phyloP scores from a whole-genome alignment of 2,113 vertebrate species.

The Echinops telfairi region DNA sequence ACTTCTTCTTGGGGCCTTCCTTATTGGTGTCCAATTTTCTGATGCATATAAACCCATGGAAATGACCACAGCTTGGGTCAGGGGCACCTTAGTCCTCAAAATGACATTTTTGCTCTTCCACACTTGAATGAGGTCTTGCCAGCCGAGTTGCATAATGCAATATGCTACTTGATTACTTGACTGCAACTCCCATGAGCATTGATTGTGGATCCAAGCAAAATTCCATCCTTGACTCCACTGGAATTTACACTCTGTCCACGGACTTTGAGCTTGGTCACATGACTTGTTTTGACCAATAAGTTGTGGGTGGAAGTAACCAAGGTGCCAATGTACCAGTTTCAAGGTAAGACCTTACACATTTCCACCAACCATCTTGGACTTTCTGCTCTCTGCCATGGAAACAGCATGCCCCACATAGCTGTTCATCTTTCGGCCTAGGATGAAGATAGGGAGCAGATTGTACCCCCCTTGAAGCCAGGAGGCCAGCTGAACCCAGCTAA shows the following conservation, averaged over 20 bases:
- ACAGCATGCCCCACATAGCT: neutral
- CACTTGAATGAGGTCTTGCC: too few relatives aligned
- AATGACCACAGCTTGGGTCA: too few relatives aligned
- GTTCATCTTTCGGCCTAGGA: neutral
- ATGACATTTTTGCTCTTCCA: too few relatives aligned
- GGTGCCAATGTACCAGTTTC: too few relatives aligned
- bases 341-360: neutral
- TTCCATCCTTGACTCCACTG: neutral
- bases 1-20: too few relatives aligned
- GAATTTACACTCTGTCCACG: neutral
- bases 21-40: too few relatives aligned
- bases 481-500: neutral
- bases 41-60: too few relatives aligned
- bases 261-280: neutral
- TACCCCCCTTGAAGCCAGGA: neutral
- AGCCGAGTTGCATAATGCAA: too few relatives aligned
- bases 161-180: too few relatives aligned
- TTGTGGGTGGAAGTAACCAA: neutral
- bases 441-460: neutral
- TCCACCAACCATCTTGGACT: neutral
- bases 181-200: too few relatives aligned
- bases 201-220: too few relatives aligned
- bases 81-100: too few relatives aligned
- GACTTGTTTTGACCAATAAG: neutral
- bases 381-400: neutral